Conservation (phyloP, 37 sponge, comb jelly and placozoan genomes). For the Beroe ovata region DNA sequence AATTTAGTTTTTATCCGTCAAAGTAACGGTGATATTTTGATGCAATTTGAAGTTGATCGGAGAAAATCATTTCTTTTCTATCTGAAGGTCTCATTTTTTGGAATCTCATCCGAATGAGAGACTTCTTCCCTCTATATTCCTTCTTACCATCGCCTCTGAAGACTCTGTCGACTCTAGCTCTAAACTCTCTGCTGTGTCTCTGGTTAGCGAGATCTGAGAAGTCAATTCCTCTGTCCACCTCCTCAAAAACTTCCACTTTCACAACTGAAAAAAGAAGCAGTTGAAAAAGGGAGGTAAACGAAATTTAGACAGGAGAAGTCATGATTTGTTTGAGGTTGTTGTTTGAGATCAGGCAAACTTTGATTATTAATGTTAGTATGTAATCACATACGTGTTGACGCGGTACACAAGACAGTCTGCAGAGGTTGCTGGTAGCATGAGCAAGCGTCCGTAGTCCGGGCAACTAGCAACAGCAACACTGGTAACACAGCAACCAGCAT, state of each 20-base stretch:
- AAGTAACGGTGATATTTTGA: no score
- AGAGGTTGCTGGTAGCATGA: background rate
- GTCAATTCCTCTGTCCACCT: constrained; percentile 3
- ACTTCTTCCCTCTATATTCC: no score
- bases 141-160: constrained; percentile 20
- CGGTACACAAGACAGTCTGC: constrained; percentile 24
- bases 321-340: no score
- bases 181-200: background rate
- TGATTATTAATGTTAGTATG: no score
- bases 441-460: background rate
- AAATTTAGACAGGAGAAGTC: background rate
- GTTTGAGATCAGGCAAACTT: no score
- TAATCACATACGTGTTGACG: background rate
- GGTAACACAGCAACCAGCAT: constrained; percentile 2
- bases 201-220: background rate
- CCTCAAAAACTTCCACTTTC: background rate
- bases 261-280: constrained; percentile 20
- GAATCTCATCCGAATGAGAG: no score
- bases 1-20: no score
- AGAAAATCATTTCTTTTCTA: no score
- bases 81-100: no score
- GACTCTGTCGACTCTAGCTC: background rate
- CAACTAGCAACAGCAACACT: background rate
- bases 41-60: no score
- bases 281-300: background rate